Evolutionary conservation across 2,113 vertebrate genomes (phyloP).

Genomic region (Varanus salvator): DNA sequence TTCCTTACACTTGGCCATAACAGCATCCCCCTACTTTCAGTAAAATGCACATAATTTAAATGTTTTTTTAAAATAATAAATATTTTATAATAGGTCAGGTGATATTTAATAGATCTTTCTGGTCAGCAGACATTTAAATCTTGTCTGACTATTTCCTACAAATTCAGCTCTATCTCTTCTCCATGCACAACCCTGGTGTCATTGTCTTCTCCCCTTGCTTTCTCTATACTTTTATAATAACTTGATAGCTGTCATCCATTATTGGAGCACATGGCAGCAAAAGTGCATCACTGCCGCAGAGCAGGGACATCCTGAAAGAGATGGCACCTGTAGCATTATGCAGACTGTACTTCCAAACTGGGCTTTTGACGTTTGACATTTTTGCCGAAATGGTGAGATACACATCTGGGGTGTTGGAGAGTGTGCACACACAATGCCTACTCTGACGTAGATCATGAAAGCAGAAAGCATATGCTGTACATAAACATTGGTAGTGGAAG

Average conservation of each 20-base stretch:
- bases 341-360: neutral
- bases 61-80: neutral
- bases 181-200: neutral
- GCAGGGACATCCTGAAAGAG: fast-evolving
- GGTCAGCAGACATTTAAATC: neutral
- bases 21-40: neutral
- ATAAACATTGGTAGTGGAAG: neutral
- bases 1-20: neutral
- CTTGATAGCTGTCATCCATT: neutral
- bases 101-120: conserved; percentile 9
- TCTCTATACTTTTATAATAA: neutral
- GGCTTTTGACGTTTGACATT: neutral
- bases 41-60: neutral
- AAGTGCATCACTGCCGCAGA: neutral
- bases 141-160: neutral
- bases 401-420: neutral
- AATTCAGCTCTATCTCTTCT: neutral
- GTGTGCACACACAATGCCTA: neutral
- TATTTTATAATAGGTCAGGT: neutral
- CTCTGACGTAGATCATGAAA: neutral
- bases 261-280: neutral
- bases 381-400: conserved; percentile 7
- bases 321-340: neutral
- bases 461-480: neutral
- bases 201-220: neutral